Base-by-base conservation (phyloP, 1,140 invertebrate genomes). In the Eufriesea mexicana region DNA sequence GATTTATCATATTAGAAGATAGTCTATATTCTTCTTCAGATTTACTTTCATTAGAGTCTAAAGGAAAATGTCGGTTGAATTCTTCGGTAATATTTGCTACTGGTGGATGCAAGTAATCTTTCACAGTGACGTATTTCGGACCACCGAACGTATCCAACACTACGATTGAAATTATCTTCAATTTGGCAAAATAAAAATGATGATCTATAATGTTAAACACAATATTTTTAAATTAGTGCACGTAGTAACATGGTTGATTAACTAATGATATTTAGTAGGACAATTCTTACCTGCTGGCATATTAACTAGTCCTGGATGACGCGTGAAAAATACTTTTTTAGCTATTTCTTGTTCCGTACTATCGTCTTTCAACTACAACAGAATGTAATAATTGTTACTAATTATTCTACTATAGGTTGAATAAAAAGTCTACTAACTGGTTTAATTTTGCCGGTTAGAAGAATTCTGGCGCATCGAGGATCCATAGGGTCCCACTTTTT, bases 71-170 rank as follows among this genome's bases (percentile, higher is more conserved):
- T n/a, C 66, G 20, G 12, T 62, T 70, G 10, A 83, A 83, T 62
- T 83, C 81, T 51, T 68, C 81, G 10, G 49, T 78, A 62, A 83
- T 9, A 51, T 83, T 83, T 0, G 18, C 5, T 49, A 35, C 25
- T 35, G 80, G 64, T 78, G 75, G 81, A 47, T 89, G 35, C 6
- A 94, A 95, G 86, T 97, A 97, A 59, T 97, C 96, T 2, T 95
- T 91, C 0, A 95, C 89, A 0, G 93, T 91, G 18, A 97, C 95
- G 84, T 95, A 95, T 80, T 96, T 95, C 1, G 96, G 95, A 18
- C 97, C 97, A 14, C 97, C 97, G 90, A 97, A 97, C 90, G 95
- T 96, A 89, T 97, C 96, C 49, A 97, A 90, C 74, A 98, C 95
- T 28, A 94, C 95, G 70, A 98, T 96, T 85, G 96, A 95, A 23